Evolutionary conservation across 53 echinoderm and acorn worm genomes (phyloP), one percentile per base, ranked within the genome.

Genomic region (Pentamera pediparva): DNA sequence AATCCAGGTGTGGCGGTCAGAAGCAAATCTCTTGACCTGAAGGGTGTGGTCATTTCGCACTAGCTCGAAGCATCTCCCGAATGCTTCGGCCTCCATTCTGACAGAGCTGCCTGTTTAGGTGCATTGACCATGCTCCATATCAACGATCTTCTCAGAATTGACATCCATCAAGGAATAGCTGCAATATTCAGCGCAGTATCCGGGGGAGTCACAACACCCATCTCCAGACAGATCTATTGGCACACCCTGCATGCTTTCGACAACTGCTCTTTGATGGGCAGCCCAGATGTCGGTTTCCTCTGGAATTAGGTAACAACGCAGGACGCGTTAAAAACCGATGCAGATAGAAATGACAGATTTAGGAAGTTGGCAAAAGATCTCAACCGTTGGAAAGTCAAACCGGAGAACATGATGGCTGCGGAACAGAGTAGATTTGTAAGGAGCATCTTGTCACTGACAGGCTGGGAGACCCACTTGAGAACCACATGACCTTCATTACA

Each of bases 371-470:
- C 24, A 64, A 64, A 64, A 21, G 64, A 38, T 21, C 3, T 21
- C 1, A 64, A 8, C 1, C 64, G 39, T 38, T 64, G 64, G 40
- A 21, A 64, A 0, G 64, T 64, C 39, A 64, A 20, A 2, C 64
- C 64, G 40, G 64, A 64, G 25, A 21, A 64, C 64, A 64, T 39
- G 24, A 39, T 41, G 19, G 64, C n/a, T 2, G 64, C 64, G 28
- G 64, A 38, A 9, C 21, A 21, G 22, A 64, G 25, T 4, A 64
- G 40, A 38, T 64, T 64, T n/a, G n/a, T n/a, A n/a, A n/a, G n/a
- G n/a, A n/a, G n/a, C n/a, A n/a, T n/a, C n/a, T n/a, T n/a, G n/a
- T n/a, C n/a, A n/a, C n/a, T n/a, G n/a, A n/a, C n/a, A n/a, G n/a
- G n/a, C n/a, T n/a, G n/a, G n/a, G n/a, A n/a, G n/a, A n/a, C n/a